phyloP scores from a whole-genome alignment of 1,140 invertebrate genomes.

The Eriocheir sinensis region DNA sequence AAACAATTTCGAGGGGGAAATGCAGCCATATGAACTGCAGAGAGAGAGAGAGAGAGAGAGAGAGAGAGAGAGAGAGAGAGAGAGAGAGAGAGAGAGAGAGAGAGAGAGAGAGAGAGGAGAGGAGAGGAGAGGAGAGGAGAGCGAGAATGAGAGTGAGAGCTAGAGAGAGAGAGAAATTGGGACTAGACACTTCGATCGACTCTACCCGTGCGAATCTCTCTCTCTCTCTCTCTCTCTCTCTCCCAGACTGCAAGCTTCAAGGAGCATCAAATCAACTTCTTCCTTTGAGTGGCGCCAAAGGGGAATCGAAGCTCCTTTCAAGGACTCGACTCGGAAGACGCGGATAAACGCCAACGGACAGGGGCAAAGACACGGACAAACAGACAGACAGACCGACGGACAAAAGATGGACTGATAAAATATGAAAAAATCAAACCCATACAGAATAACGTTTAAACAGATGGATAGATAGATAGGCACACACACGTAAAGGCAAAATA shows the following conservation, averaged over 20 bases:
- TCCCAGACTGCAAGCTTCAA: background rate
- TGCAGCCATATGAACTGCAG: background rate
- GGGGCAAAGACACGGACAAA: background rate
- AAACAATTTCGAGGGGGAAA: background rate
- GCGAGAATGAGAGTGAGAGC: background rate
- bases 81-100: background rate
- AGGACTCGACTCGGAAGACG: background rate
- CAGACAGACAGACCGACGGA: background rate
- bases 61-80: too few species aligned
- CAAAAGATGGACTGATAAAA: too few species aligned
- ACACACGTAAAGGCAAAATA: too few species aligned
- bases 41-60: background rate
- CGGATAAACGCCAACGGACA: background rate
- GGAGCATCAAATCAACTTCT: background rate
- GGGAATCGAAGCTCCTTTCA: background rate
- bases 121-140: conserved; percentile 19
- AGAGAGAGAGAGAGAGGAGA: conserved; percentile 10
- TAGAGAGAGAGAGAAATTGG: conserved; percentile 1
- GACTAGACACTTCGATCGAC: conserved; percentile 20
- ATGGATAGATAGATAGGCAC: too few species aligned
- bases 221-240: background rate
- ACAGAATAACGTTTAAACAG: too few species aligned
- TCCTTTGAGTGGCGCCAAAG: background rate
- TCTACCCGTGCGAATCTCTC: background rate
- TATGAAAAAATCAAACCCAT: too few species aligned